These are phyloP conservation scores for Hormiphora californensis DNA, from an alignment of 37 sponge, comb jelly and placozoan genomes.

Conservation along the genomic window DNA sequence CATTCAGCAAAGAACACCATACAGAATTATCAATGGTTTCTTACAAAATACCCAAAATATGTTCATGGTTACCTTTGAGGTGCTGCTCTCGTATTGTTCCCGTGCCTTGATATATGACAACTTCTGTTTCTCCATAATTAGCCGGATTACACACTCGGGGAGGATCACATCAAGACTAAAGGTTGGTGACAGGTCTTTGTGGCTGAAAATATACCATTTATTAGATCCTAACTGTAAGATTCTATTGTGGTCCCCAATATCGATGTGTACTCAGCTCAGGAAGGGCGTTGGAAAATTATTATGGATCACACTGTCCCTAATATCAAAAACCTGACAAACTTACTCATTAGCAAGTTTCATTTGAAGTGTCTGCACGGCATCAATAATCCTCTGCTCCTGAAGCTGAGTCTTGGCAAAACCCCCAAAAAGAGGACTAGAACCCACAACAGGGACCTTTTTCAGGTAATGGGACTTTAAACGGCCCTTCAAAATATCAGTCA, in stretches of 20 bases:
- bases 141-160: not conserved
- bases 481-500: not conserved
- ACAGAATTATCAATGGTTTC: too few relatives aligned
- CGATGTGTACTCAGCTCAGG: not conserved
- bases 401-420: slow-evolving; percentile 19
- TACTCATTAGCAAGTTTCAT: slow-evolving; percentile 8
- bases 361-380: not conserved
- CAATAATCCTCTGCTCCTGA: slow-evolving; percentile 8
- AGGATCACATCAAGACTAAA: slow-evolving; percentile 33
- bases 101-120: slow-evolving; percentile 11
- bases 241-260: not conserved
- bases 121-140: not conserved
- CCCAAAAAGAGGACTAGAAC: not conserved
- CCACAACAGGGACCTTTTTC: not conserved
- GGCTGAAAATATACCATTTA: not conserved
- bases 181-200: slow-evolving; percentile 23
- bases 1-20: too few relatives aligned
- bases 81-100: not conserved
- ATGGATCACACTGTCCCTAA: not conserved
- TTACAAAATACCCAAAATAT: too few relatives aligned
- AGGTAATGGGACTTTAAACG: not conserved
- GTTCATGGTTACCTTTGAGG: not conserved
- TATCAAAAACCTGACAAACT: not conserved
- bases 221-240: not conserved
- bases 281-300: not conserved